phyloP scores from a whole-genome alignment of 2,888 invertebrate genomes.

The Aphrophora alni region DNA sequence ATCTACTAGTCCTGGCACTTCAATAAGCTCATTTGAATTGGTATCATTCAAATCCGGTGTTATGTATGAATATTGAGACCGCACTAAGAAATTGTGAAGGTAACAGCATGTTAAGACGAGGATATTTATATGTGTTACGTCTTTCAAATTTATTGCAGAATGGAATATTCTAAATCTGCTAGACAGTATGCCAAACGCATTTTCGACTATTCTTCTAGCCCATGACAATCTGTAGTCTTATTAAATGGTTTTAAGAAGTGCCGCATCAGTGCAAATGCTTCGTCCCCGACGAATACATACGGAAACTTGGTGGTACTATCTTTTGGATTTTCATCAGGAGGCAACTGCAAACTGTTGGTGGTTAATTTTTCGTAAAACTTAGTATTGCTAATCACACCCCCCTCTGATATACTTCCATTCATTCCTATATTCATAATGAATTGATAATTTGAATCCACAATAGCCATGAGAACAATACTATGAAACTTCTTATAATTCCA shows the following conservation, averaged over 20 bases:
- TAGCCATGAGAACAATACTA: conserved; percentile 31
- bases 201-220: no score
- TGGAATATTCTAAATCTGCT: no score
- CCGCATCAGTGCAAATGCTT: background rate
- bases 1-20: no score
- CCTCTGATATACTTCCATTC: background rate
- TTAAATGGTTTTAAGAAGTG: conserved; percentile 6
- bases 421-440: background rate
- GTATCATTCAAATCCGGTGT: no score
- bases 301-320: background rate
- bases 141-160: no score
- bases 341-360: background rate
- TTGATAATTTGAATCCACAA: background rate
- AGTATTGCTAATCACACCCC: background rate
- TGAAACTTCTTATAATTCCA: conserved; percentile 35
- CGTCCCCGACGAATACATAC: background rate
- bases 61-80: no score
- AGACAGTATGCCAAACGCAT: no score
- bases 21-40: no score
- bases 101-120: no score
- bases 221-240: background rate
- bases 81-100: no score
- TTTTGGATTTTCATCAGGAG: background rate
- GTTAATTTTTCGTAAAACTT: background rate
- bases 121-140: no score